These are phyloP conservation scores for Ceratina japonica DNA, from an alignment of 1,140 invertebrate species.

Conservation along the genomic window DNA sequence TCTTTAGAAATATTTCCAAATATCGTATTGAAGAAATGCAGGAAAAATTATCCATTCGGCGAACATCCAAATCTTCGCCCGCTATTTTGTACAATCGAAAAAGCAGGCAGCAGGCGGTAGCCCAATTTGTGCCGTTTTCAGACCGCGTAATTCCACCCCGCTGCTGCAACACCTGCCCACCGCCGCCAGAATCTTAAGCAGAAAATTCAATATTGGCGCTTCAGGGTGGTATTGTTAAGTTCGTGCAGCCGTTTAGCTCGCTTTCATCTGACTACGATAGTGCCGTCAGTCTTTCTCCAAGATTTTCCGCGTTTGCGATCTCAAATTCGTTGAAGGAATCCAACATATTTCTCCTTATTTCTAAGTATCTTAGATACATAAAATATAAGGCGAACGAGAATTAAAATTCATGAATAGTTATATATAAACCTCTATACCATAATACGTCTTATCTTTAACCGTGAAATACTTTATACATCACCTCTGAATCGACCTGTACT, in stretches of 20 bases:
- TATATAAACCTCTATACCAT: no score
- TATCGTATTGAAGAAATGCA: no score
- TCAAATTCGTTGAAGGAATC: no score
- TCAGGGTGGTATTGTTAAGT: slow-evolving; percentile 44
- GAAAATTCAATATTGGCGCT: slow-evolving; percentile 52
- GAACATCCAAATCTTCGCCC: not conserved
- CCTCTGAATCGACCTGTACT: slow-evolving; percentile 46
- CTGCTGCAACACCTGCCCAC: slow-evolving; percentile 23
- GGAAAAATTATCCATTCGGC: not conserved
- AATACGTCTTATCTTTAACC: no score
- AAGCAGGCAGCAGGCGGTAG: not conserved
- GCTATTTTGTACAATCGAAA: not conserved
- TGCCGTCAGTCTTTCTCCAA: slow-evolving; percentile 52
- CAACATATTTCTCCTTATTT: not conserved
- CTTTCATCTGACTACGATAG: slow-evolving; percentile 24
- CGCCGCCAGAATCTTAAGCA: slow-evolving; percentile 42
- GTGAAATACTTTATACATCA: not conserved
- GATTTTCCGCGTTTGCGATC: slow-evolving; percentile 51
- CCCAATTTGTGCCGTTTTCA: slow-evolving; percentile 15
- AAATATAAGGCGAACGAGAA: no score
- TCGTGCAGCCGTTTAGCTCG: slow-evolving; percentile 31
- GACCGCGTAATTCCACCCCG: slow-evolving; percentile 4
- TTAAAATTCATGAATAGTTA: no score
- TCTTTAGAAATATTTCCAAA: no score
- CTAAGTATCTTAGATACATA: no score